Evolutionary conservation across 2,797 vertebrate genomes (phyloP).

Genomic region (Kryptolebias ocellatus): DNA sequence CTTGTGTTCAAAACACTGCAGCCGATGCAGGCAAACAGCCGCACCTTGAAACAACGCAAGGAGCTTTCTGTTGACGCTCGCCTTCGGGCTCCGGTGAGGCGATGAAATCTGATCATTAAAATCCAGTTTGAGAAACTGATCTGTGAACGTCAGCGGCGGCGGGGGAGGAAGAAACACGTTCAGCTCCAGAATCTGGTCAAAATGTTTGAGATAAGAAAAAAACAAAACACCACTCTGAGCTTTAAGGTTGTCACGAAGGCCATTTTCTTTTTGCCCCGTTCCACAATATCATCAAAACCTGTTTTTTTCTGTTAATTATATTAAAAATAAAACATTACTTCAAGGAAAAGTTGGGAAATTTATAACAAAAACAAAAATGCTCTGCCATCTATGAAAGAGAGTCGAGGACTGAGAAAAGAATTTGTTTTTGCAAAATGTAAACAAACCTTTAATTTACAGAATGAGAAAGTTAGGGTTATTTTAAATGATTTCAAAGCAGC

Average conservation of each 20-base stretch:
- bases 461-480: no score
- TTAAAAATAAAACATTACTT: background rate
- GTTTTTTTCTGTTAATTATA: background rate
- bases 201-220: background rate
- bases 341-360: no score
- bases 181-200: background rate
- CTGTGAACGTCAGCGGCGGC: background rate
- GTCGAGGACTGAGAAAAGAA: no score
- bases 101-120: slow-evolving; percentile 10
- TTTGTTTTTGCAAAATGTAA: no score
- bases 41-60: slow-evolving; percentile 1
- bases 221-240: no score
- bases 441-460: no score
- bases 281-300: no score
- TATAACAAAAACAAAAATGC: background rate
- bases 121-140: slow-evolving; percentile 12
- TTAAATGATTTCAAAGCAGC: no score
- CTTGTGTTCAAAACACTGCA: background rate
- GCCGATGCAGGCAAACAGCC: background rate
- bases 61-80: background rate
- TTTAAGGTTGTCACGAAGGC: no score
- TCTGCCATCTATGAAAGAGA: no score
- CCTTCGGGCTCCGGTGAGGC: background rate
- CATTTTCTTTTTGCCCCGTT: no score
- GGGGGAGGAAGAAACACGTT: background rate